phyloP scores from a whole-genome alignment of 2,888 invertebrate genomes.

The Chrysolina oricalcia region DNA sequence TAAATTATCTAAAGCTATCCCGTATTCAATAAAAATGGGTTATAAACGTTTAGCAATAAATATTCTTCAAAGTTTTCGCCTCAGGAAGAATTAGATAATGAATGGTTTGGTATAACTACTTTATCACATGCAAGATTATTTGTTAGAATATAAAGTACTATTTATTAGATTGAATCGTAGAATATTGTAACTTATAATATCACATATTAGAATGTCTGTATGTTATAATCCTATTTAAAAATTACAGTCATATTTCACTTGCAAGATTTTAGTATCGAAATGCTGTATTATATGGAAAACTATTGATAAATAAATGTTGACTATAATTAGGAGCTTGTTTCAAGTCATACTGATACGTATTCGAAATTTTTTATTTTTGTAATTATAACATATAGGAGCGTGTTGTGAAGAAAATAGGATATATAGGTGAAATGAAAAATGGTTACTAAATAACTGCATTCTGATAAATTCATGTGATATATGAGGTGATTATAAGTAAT shows the following conservation, averaged over 20 bases:
- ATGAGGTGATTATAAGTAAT: too few relatives aligned
- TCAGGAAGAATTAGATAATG: constrained; percentile 7
- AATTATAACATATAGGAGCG: too few relatives aligned
- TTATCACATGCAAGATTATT: constrained; percentile 22
- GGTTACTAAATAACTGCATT: too few relatives aligned
- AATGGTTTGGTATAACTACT: constrained; percentile 22
- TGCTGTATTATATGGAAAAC: neutral
- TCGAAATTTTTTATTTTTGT: too few relatives aligned
- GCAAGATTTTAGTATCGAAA: neutral
- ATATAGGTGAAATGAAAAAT: too few relatives aligned
- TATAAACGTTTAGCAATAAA: constrained; percentile 18
- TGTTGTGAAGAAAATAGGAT: too few relatives aligned
- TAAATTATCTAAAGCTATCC: neutral
- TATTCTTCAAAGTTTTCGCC: constrained; percentile 24
- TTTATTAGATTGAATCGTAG: constrained; percentile 21
- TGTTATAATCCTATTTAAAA: neutral
- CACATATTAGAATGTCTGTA: constrained; percentile 17
- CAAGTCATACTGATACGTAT: too few relatives aligned
- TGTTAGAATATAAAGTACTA: constrained; percentile 7
- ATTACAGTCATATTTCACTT: neutral
- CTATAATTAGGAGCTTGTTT: too few relatives aligned
- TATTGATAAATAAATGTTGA: neutral
- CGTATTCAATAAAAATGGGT: constrained; percentile 13
- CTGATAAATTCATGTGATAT: too few relatives aligned
- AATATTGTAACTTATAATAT: constrained; percentile 17